Conservation (phyloP, 2,888 invertebrate species). For the Lithosia quadra region DNA sequence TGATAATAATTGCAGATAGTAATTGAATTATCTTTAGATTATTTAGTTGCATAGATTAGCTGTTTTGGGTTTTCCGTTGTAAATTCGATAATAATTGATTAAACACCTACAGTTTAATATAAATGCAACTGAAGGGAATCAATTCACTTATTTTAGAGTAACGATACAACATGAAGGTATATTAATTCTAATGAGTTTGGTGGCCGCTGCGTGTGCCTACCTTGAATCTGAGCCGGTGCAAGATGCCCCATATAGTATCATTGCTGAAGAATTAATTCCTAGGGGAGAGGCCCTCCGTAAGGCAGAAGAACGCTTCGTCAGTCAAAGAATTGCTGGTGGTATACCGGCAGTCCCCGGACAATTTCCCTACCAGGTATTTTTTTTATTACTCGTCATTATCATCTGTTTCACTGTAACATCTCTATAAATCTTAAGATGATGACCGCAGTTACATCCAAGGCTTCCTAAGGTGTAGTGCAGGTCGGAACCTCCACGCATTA, state of each 20-base stretch:
- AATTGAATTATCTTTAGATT: too few species aligned
- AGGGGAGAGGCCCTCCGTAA: conserved; percentile 9
- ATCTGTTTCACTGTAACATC: too few species aligned
- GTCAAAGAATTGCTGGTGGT: conserved; percentile 14
- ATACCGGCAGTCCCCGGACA: background rate
- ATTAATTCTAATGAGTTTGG: conserved; percentile 8
- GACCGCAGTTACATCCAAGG: too few species aligned
- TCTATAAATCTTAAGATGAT: too few species aligned
- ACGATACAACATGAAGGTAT: conserved; percentile 7
- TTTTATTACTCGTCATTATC: background rate
- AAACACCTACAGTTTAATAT: background rate
- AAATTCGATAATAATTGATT: background rate
- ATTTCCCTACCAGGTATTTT: background rate
- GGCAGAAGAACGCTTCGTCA: conserved; percentile 5
- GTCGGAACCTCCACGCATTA: too few species aligned
- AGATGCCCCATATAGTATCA: background rate
- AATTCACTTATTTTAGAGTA: background rate
- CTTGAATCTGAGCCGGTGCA: background rate
- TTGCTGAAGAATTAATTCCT: conserved; percentile 5
- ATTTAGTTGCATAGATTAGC: too few species aligned
- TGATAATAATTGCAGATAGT: too few species aligned
- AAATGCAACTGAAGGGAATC: background rate
- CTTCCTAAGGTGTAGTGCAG: too few species aligned
- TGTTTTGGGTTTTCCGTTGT: too few species aligned
- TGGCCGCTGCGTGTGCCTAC: conserved; percentile 9